Evolutionary conservation across 2,113 vertebrate species (phyloP).

Genomic region (Castor canadensis): DNA sequence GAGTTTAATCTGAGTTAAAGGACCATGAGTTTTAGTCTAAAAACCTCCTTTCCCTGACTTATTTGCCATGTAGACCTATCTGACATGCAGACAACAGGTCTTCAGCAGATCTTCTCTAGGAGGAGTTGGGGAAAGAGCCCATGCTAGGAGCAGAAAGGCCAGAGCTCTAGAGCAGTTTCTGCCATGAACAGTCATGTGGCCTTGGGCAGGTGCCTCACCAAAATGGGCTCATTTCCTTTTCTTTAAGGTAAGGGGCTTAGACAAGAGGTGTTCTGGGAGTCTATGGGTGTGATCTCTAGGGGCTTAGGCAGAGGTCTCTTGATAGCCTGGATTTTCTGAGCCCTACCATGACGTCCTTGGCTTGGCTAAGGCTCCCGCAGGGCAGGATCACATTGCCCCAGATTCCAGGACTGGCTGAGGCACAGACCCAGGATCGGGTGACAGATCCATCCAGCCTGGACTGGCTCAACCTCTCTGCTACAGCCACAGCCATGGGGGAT

Average conservation of each 20-base stretch:
- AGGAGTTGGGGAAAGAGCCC: neutral
- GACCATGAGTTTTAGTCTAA: slow-evolving; percentile 5
- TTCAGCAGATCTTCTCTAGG: neutral
- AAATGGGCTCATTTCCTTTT: neutral
- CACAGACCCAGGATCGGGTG: slow-evolving; percentile 88
- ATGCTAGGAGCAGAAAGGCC: neutral
- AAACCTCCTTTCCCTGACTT: neutral
- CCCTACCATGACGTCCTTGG: slow-evolving; percentile 83
- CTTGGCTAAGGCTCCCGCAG: slow-evolving; percentile 74
- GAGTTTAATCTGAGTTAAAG: slow-evolving; percentile 24
- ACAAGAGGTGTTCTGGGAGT: neutral
- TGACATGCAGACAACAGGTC: neutral
- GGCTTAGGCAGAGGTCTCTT: slow-evolving; percentile 44
- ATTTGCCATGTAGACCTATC: neutral
- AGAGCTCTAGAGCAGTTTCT: neutral
- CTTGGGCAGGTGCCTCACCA: neutral
- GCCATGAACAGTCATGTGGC: neutral
- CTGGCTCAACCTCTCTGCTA: slow-evolving; percentile 78
- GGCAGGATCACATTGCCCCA: slow-evolving; percentile 89
- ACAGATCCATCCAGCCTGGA: slow-evolving; percentile 91
- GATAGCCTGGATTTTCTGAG: slow-evolving; percentile 83
- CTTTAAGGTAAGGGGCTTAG: slow-evolving; percentile 8
- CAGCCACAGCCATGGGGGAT: slow-evolving; percentile 81
- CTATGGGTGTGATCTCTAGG: neutral
- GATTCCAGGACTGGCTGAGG: slow-evolving; percentile 88